Evolutionary conservation across 2,113 vertebrate genomes (phyloP).

Genomic region (Tauraco erythrolophus): DNA sequence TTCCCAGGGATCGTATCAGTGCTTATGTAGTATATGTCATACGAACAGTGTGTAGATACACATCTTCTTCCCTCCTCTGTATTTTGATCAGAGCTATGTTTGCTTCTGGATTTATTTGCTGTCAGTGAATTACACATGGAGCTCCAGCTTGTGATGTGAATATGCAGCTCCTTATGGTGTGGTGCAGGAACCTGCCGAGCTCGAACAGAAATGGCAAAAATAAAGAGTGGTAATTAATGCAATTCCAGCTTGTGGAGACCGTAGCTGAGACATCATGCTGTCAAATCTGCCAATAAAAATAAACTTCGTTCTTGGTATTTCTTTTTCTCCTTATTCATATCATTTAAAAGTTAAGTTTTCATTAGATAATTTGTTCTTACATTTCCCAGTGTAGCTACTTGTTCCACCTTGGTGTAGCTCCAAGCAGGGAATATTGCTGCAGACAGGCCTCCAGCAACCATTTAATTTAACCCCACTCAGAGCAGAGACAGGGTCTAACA

Average conservation of each 20-base stretch:
- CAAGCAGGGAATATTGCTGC: neutral
- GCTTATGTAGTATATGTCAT: fast-evolving
- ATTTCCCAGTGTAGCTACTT: neutral
- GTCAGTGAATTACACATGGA: neutral
- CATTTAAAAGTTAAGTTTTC: neutral
- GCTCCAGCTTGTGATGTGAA: neutral
- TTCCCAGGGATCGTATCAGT: fast-evolving
- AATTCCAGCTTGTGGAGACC: neutral
- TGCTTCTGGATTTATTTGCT: neutral
- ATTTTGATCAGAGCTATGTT: neutral
- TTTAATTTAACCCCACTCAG: neutral
- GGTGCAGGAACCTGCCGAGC: neutral
- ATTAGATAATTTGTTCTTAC: conserved; percentile 7
- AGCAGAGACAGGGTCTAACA: neutral
- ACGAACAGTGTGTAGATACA: neutral
- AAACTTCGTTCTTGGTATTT: neutral
- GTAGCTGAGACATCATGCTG: neutral
- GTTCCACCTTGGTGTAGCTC: neutral
- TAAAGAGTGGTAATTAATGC: neutral
- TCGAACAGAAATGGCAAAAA: neutral
- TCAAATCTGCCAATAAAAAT: neutral
- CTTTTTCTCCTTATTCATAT: neutral
- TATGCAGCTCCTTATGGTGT: neutral
- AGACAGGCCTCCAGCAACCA: neutral
- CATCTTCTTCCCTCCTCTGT: neutral